phyloP scores from a whole-genome alignment of 2,797 vertebrate genomes.

The Sebastes taczanowskii region DNA sequence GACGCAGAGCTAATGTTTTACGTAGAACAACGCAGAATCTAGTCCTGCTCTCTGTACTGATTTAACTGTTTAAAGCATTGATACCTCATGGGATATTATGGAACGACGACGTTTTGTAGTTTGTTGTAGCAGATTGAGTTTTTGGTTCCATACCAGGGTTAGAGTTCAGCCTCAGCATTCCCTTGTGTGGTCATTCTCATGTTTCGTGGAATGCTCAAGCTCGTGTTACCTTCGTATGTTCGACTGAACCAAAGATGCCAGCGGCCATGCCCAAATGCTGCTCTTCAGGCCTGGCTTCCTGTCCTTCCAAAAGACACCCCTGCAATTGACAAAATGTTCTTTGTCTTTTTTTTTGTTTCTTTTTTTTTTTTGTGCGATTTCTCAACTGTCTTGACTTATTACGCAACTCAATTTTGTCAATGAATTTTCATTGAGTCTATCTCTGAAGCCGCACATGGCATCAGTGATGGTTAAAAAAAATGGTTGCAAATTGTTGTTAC shows the following conservation, averaged over 20 bases:
- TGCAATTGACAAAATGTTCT: slow-evolving; percentile 91
- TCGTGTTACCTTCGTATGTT: slow-evolving; percentile 89
- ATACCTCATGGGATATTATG: slow-evolving; percentile 75
- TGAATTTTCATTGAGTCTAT: slow-evolving; percentile 89
- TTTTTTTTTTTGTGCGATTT: slow-evolving; percentile 65
- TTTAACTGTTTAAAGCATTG: slow-evolving; percentile 66
- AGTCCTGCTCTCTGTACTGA: slow-evolving; percentile 58
- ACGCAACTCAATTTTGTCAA: slow-evolving; percentile 89
- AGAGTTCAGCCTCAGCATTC: slow-evolving; percentile 76
- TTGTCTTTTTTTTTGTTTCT: slow-evolving; percentile 64
- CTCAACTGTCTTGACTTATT: slow-evolving; percentile 79
- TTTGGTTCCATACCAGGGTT: slow-evolving; percentile 77
- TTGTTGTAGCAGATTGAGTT: slow-evolving; percentile 77
- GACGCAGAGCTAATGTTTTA: slow-evolving; percentile 54
- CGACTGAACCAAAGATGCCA: slow-evolving; percentile 99
- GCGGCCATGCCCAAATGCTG: slow-evolving; percentile 98
- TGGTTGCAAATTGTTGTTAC: slow-evolving; percentile 88
- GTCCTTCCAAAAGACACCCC: slow-evolving; percentile 94
- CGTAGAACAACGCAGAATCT: slow-evolving; percentile 27
- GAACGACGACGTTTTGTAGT: slow-evolving; percentile 59
- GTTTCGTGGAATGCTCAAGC: slow-evolving; percentile 86
- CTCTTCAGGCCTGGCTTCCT: slow-evolving; percentile 97
- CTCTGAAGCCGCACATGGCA: slow-evolving; percentile 72
- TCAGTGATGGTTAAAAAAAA: slow-evolving; percentile 76
- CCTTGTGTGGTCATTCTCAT: slow-evolving; percentile 70